phyloP scores from a whole-genome alignment of 2,113 vertebrate genomes.

The Oncorhynchus clarkii region DNA sequence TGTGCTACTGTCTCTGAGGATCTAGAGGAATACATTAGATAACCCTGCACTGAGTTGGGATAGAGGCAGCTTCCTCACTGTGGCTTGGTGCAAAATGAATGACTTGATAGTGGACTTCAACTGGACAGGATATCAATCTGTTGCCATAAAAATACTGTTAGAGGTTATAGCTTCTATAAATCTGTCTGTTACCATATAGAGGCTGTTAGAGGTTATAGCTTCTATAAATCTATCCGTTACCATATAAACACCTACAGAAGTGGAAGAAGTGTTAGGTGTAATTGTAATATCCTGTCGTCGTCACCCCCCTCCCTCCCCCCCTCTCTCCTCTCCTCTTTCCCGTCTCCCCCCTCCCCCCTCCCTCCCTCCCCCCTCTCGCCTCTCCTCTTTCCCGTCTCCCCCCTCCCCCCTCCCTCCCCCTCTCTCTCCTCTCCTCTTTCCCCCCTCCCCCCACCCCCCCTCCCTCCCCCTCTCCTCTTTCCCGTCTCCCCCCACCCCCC shows the following conservation, averaged over 20 bases:
- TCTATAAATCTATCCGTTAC: background rate
- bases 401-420: background rate
- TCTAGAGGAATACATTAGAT: background rate
- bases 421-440: background rate
- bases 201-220: too few relatives aligned
- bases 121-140: too few relatives aligned
- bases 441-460: background rate
- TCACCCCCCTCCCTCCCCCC: too few relatives aligned
- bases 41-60: background rate
- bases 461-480: too few relatives aligned
- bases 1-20: background rate
- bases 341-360: constrained; percentile 3
- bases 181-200: background rate
- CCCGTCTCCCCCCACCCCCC: too few relatives aligned
- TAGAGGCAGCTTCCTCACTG: too few relatives aligned
- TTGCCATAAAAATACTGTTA: too few relatives aligned
- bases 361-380: background rate
- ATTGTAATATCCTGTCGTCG: too few relatives aligned
- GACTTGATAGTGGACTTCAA: too few relatives aligned
- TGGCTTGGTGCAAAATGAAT: too few relatives aligned
- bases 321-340: background rate
- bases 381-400: background rate
- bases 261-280: too few relatives aligned
- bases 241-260: background rate
- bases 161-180: too few relatives aligned